These are phyloP conservation scores for Capricornis sumatraensis DNA, from an alignment of 2,113 vertebrate genomes.

Conservation along the genomic window DNA sequence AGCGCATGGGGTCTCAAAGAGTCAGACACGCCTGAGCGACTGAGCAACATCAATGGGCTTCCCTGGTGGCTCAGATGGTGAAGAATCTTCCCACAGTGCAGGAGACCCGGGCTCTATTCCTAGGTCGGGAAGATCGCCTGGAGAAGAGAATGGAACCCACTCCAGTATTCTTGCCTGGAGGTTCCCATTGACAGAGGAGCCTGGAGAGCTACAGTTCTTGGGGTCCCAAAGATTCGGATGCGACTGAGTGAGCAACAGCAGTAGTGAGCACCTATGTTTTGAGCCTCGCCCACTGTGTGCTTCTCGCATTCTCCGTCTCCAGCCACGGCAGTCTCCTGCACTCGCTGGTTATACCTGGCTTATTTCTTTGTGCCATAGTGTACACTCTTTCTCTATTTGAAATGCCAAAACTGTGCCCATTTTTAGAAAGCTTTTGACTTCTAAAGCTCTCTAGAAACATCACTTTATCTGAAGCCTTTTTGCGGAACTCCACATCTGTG, in stretches of 20 bases:
- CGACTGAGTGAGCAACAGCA: rapidly evolving
- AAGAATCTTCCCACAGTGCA: rapidly evolving
- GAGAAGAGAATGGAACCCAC: not conserved
- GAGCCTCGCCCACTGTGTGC: not conserved
- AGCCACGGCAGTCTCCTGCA: not conserved
- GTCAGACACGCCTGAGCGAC: rapidly evolving
- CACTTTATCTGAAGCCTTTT: not conserved
- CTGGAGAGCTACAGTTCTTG: not conserved
- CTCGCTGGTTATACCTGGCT: not conserved
- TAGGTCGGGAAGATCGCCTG: not conserved
- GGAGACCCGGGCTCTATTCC: not conserved
- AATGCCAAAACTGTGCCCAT: not conserved
- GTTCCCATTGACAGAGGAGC: not conserved
- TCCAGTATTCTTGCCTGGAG: not conserved
- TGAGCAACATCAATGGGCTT: not conserved
- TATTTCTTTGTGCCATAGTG: not conserved
- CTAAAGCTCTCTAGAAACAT: not conserved
- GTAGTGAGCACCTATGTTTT: rapidly evolving
- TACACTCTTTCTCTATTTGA: not conserved
- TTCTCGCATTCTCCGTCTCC: not conserved
- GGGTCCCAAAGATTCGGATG: rapidly evolving
- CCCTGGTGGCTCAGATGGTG: not conserved
- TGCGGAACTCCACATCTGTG: not conserved
- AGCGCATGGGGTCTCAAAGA: rapidly evolving
- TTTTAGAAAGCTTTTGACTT: not conserved